phyloP scores from a whole-genome alignment of 2,888 invertebrate species.

The Ecliptopera silaceata region DNA sequence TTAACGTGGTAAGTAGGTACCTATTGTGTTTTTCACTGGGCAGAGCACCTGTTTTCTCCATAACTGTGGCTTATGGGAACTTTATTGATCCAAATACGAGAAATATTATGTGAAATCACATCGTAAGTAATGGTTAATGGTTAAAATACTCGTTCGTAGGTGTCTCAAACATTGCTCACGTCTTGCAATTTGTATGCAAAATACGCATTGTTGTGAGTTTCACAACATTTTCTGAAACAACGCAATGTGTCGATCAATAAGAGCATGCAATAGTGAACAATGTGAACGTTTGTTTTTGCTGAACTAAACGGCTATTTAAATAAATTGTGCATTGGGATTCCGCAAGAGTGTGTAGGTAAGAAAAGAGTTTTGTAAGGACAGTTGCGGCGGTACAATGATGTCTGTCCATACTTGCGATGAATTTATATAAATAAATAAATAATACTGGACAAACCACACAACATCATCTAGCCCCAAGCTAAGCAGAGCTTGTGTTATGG shows the following conservation, averaged over 20 bases:
- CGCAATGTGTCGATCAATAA: constrained; percentile 39
- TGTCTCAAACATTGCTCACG: constrained; percentile 48
- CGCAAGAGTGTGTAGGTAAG: constrained; percentile 4
- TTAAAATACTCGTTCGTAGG: constrained; percentile 41
- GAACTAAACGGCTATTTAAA: constrained; percentile 31
- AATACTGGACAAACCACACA: too few relatives aligned
- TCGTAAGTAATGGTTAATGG: constrained; percentile 42
- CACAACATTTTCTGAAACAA: constrained; percentile 51
- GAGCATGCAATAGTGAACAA: constrained; percentile 34
- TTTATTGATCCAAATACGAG: constrained; percentile 28
- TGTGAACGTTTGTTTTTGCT: constrained; percentile 41
- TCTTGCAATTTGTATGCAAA: constrained; percentile 60
- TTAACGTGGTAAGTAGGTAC: too few relatives aligned
- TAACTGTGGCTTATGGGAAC: constrained; percentile 23
- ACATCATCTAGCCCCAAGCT: too few relatives aligned
- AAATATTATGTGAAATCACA: constrained; percentile 26
- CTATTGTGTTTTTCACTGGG: too few relatives aligned
- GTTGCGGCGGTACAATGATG: neutral
- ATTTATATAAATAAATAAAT: too few relatives aligned
- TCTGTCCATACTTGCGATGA: too few relatives aligned
- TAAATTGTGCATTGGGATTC: constrained; percentile 30
- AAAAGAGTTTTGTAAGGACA: neutral
- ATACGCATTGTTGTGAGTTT: constrained; percentile 56
- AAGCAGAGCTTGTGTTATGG: too few relatives aligned
- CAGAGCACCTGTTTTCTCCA: neutral